Evolutionary conservation across 2,797 vertebrate species (phyloP), one percentile per base, ranked within the genome.

Genomic region (Prunella strophiata): DNA sequence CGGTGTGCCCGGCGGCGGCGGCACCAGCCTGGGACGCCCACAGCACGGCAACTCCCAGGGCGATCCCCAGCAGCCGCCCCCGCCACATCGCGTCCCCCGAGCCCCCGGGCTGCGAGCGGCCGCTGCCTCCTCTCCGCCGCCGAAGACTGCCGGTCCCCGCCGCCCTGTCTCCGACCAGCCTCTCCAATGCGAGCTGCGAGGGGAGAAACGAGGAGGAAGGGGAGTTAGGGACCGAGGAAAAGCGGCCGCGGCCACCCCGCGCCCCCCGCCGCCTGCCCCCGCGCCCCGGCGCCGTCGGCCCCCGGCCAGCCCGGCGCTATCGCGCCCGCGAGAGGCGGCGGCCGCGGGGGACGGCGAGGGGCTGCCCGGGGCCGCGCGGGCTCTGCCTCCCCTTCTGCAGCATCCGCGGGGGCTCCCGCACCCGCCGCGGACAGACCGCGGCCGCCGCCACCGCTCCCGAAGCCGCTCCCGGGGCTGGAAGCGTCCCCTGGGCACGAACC

Each of bases 11-110:
- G 67, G 97, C 98, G n/a, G 97, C 93, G 30, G 97, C 97, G 75
- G 96, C 96, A 91, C 97, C 98, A 83, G 97, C 85, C 94, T 97
- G 92, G 98, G 98, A 97, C 96, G 94, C 97, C 94, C 98, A 94
- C 90, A 98, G 94, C 91, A 98, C 98, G 91, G 98, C 96, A 96
- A 99, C 98, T 96, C 98, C 98, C 97, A 98, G 96, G 93, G 98
- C 97, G 97, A 99, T 85, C 97, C 98, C 97, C 98, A 98, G 98
- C 98, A 98, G 97, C 97, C 96, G 96, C 89, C 96, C 97, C 93
- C 96, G 96, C 97, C 98, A 93, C 98, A 98, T 98, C 97, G 96
- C 98, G 98, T 85, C 94, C 93, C 83, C 91, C 75, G 88, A 94
- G 89, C 57, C 88, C 89, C 62, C 74, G 88, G 96, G 93, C 94